Base-by-base conservation (phyloP, 2,113 vertebrate species). In the Tupaia tana region DNA sequence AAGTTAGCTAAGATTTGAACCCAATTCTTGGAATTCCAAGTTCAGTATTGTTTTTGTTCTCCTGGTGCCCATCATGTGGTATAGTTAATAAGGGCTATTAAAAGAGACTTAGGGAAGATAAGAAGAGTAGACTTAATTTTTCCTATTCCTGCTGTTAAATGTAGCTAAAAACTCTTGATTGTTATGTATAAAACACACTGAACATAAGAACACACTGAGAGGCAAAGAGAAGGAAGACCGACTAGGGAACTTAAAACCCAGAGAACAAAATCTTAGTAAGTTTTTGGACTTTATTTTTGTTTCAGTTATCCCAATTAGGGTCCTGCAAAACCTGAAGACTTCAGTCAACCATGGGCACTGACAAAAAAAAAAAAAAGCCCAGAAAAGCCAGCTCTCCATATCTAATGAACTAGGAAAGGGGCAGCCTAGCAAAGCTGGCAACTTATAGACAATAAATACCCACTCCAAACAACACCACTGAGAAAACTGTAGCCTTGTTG, bases 281-380 rank as follows among this genome's bases (percentile, higher is more conserved):
- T 86, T 95, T 19, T 13, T 91, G 13, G 34, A 43, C 86, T 93
- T 91, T 96, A 11, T 81, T 94, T 95, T 90, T 71, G 64, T 5
- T 91, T 22, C 9, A 12, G 78, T 3, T 93, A 34, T 82, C 10
- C 18, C 63, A 90, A 54, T 75, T 13, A 90, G 67, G 71, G 18
- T 84, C 24, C 43, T 91, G 59, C 54, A 85, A 90, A 95, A 96
- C 31, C 63, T 88, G 73, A n/a, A 73, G 69, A 58, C 13, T 82
- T 29, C 80, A 92, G 91, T 58, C 58, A 69, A 59, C 20, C 67
- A 10, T 80, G 19, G 12, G 18, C 31, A 66, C 18, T 63, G 63
- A 16, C n/a, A 79, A 24, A 52, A 24, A 90, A 86, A 29, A 67
- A 64, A 77, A 61, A 29, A 15, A 10, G 6, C 13, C 59, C n/a